Evolutionary conservation across 1,140 invertebrate genomes (phyloP), one percentile per base, ranked within the genome.

Genomic region (Stenopsyche tienmushanensis): DNA sequence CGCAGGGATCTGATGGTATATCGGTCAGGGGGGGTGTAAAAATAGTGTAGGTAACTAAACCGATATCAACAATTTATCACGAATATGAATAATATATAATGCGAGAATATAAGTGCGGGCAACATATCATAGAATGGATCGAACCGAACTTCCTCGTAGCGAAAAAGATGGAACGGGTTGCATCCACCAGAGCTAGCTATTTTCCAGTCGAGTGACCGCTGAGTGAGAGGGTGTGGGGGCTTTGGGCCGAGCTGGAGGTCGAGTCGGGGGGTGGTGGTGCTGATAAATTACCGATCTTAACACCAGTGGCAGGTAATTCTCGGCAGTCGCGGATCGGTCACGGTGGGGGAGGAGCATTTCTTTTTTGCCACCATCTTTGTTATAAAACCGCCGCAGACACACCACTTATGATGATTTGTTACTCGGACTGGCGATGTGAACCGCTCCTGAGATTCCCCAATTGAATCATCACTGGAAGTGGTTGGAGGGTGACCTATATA

Each of bases 231-330:
- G 53, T 58, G 47, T 7, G 23, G 50, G 50, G 50, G 50, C 10
- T 18, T 3, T 15, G 23, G 23, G 23, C 50, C 18, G 50, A 50
- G 21, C 3, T 9, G 5, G 47, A 50, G 47, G 21, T 20, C 13
- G 5, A 34, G 29, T 34, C 29, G 29, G 29, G 29, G 23, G 23
- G 10, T 9, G 54, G 23, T 34, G 55, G 58, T 49, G 26, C 71
- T 75, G 74, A 75, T 72, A 75, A 75, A 75, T 75, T 74, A 71
- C 71, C 69, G 58, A 72, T 71, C 70, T 73, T 72, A 64, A 52
- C 55, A 60, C 65, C 69, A 60, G 63, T 73, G 73, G 71, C 74
- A 75, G 74, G 73, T 75, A 73, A 74, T 73, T 74, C 73, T 67
- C 64, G 62, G 52, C 69, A 67, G 72, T 73, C 71, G 72, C 72